These are phyloP conservation scores for Nephrocerus scutellatus DNA, from an alignment of 2,888 invertebrate genomes.

Conservation along the genomic window DNA sequence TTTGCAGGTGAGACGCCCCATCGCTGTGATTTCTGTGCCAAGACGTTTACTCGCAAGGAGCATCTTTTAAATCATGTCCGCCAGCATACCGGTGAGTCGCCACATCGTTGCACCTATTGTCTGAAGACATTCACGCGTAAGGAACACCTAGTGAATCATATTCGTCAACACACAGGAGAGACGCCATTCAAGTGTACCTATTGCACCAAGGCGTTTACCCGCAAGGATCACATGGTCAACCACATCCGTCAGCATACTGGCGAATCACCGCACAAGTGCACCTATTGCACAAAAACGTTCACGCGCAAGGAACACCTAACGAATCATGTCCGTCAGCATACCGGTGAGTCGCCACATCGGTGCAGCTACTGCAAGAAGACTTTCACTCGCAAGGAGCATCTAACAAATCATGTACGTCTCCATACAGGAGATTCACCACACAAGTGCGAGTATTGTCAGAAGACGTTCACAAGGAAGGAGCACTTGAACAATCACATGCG, in stretches of 20 bases:
- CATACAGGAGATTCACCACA: slow-evolving; percentile 78
- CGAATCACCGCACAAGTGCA: slow-evolving; percentile 79
- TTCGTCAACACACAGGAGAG: slow-evolving; percentile 77
- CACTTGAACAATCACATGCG: slow-evolving; percentile 79
- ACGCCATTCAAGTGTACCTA: slow-evolving; percentile 77
- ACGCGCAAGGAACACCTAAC: slow-evolving; percentile 79
- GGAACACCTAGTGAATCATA: slow-evolving; percentile 80
- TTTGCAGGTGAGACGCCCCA: slow-evolving; percentile 68
- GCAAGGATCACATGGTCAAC: slow-evolving; percentile 68
- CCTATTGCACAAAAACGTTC: slow-evolving; percentile 73
- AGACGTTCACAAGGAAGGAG: slow-evolving; percentile 79
- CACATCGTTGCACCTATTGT: slow-evolving; percentile 77
- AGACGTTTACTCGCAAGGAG: slow-evolving; percentile 80
- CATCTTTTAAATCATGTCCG: slow-evolving; percentile 81
- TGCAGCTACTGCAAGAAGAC: slow-evolving; percentile 48
- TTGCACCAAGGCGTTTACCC: slow-evolving; percentile 78
- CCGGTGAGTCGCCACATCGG: slow-evolving; percentile 66
- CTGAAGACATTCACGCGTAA: slow-evolving; percentile 83
- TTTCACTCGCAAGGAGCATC: slow-evolving; percentile 78
- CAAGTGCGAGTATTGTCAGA: slow-evolving; percentile 77
- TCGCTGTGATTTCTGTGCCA: slow-evolving; percentile 78
- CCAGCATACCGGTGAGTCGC: slow-evolving; percentile 74
- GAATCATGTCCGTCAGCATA: slow-evolving; percentile 74
- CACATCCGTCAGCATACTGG: slow-evolving; percentile 76
- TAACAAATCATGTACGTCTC: slow-evolving; percentile 78